Base-by-base conservation (phyloP, 2,888 invertebrate genomes). In the Schizotus pectinicornis region DNA sequence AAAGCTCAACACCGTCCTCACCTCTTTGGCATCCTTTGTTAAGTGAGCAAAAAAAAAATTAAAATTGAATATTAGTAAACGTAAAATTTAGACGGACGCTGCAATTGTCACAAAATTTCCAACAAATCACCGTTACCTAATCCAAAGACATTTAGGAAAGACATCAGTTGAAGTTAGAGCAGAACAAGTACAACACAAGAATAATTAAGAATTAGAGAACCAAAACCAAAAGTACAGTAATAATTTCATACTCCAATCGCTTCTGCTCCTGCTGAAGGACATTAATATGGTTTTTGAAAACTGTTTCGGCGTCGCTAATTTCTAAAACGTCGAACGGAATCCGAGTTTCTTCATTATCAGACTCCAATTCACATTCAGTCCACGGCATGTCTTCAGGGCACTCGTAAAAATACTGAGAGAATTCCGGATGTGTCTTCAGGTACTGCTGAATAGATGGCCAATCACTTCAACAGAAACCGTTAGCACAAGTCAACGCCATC, bases 281-380 rank as follows among this genome's bases (percentile, higher is more conserved):
- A 75, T 94, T 95, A 52, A 95, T 86, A 79, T 92, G 95, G 70
- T 94, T 94, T 75, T 93, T 91, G 81, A 94, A 98, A 11, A 94
- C 92, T 3, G 90, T 90, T 75, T 96, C 95, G 0, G 96, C 95
- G 77, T 97, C 96, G 49, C 90, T 88, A 0, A 94, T 91, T 74
- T 94, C 94, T 56, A 98, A 82, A 56, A 97, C 90, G 78, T 96
- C 95, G 78, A 92, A 93, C 0, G 97, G 97, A 75, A 98, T 94
- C 73, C 95, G 87, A 22, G 86, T 83, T 73, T 91, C 91, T 64
- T 84, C 84, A 63, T 82, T 82, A 69, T 82, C 83, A 78, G 83
- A 87, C 77, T 79, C 85, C 64, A 89, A 87, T 76, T 85, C 85
- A 64, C 88, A 87, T 78, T 89, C 90, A 62, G 88, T 88, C 92